phyloP scores from a whole-genome alignment of 2,797 vertebrate genomes.

The Parotocinclus haroldoi region DNA sequence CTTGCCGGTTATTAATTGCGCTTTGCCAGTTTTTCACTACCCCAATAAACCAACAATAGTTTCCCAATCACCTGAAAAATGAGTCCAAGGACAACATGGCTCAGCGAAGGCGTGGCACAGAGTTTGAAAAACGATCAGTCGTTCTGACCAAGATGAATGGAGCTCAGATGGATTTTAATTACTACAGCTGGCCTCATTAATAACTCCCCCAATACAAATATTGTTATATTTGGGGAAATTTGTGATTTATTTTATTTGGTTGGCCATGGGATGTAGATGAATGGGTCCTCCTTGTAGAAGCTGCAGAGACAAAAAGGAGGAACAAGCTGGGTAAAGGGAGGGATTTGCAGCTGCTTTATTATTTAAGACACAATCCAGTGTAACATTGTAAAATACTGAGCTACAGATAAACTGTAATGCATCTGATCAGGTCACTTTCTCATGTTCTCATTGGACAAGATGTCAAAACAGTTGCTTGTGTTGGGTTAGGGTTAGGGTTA shows the following conservation, averaged over 20 bases:
- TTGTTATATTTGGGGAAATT: constrained; percentile 99
- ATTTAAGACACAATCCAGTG: constrained; percentile 78
- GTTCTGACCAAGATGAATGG: constrained; percentile 97
- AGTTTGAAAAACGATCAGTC: constrained; percentile 78
- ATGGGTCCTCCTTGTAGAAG: constrained; percentile 87
- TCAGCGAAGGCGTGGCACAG: constrained; percentile 76
- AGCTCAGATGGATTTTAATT: constrained; percentile 99
- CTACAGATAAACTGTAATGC: constrained; percentile 51
- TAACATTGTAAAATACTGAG: constrained; percentile 56
- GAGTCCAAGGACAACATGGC: constrained; percentile 77
- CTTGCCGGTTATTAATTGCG: constrained; percentile 66
- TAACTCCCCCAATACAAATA: constrained; percentile 95
- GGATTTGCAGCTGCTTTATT: constrained; percentile 68
- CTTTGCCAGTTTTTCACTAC: constrained; percentile 63
- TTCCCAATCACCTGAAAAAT: constrained; percentile 78
- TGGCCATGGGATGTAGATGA: constrained; percentile 94
- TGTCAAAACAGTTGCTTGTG: too few species aligned
- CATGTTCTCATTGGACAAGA: too few species aligned
- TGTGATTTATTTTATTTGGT: constrained; percentile 99
- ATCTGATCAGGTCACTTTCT: constrained; percentile 36
- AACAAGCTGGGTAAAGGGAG: constrained; percentile 48
- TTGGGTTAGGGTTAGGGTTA: too few species aligned
- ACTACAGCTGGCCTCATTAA: constrained; percentile 99
- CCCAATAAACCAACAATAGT: constrained; percentile 74
- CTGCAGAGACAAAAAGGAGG: constrained; percentile 70